Evolutionary conservation across 2,797 vertebrate species (phyloP).

Genomic region (Percopsis omiscomaycus): DNA sequence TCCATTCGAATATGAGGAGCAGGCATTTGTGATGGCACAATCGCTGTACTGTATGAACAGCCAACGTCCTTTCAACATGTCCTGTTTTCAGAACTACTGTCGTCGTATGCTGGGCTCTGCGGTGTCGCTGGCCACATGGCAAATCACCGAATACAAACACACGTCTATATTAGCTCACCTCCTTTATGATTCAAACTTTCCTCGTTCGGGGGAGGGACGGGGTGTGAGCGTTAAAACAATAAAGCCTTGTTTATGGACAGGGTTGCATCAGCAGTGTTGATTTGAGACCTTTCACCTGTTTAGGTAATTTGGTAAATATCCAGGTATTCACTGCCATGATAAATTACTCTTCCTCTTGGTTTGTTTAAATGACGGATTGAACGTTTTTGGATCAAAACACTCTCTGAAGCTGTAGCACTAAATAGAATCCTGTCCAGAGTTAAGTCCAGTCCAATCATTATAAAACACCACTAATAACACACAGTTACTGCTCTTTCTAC

Average conservation of each 20-base stretch:
- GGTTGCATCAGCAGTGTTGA: slow-evolving; percentile 45
- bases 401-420: slow-evolving; percentile 18
- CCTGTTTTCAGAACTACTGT: no score
- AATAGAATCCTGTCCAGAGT: slow-evolving; percentile 5
- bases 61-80: slow-evolving; percentile 32
- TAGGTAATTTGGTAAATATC: slow-evolving; percentile 35
- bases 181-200: slow-evolving; percentile 70
- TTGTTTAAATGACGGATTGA: slow-evolving; percentile 40
- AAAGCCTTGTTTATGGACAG: slow-evolving; percentile 54
- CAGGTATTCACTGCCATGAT: slow-evolving; percentile 37
- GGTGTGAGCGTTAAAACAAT: slow-evolving; percentile 43
- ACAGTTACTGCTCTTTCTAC: no score
- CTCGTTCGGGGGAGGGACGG: slow-evolving; percentile 19
- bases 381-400: slow-evolving; percentile 22
- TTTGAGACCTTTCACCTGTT: slow-evolving; percentile 43
- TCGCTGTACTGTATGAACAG: slow-evolving; percentile 37
- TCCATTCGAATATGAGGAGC: not conserved
- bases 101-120: slow-evolving; percentile 9
- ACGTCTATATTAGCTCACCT: slow-evolving; percentile 50
- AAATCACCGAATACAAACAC: slow-evolving; percentile 40
- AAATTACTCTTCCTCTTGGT: slow-evolving; percentile 26
- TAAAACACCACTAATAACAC: no score
- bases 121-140: slow-evolving; percentile 37
- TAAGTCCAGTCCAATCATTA: not conserved
- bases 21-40: slow-evolving; percentile 19